These are phyloP conservation scores for Catocala sponsa DNA, from an alignment of 2,888 invertebrate genomes.

Conservation along the genomic window DNA sequence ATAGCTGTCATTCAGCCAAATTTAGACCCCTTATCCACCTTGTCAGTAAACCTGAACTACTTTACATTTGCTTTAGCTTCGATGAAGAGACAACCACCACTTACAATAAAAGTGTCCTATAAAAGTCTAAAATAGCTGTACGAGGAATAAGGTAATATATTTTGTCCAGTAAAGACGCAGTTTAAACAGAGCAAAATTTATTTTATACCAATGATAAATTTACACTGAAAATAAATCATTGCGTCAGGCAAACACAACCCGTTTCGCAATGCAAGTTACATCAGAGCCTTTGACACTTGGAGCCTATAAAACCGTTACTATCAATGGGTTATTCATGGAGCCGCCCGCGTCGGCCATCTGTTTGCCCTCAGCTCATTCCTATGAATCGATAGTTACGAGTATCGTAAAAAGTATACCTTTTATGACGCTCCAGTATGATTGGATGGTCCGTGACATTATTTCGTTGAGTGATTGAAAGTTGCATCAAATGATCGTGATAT, in stretches of 20 bases:
- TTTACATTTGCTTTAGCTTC: no score
- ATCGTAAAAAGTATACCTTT: conserved; percentile 33
- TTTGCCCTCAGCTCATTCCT: conserved; percentile 33
- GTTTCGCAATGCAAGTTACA: conserved; percentile 8
- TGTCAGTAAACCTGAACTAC: no score
- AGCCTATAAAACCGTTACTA: conserved; percentile 27
- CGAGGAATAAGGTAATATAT: no score
- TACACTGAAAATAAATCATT: background rate
- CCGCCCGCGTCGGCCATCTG: conserved; percentile 30
- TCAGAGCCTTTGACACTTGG: conserved; percentile 25
- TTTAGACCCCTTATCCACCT: no score
- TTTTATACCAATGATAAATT: background rate
- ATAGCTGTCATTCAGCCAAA: no score
- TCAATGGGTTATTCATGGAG: conserved; percentile 41
- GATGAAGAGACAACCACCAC: no score
- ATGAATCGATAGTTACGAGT: conserved; percentile 29
- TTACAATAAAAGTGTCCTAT: no score
- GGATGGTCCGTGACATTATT: conserved; percentile 28
- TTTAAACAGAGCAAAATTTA: no score
- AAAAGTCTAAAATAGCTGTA: no score
- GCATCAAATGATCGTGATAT: background rate
- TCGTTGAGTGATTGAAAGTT: conserved; percentile 16
- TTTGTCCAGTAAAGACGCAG: no score
- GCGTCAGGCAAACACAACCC: background rate
- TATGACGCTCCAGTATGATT: conserved; percentile 32